These are phyloP conservation scores for Cynocephalus volans DNA, from an alignment of 2,113 vertebrate genomes.

Conservation along the genomic window DNA sequence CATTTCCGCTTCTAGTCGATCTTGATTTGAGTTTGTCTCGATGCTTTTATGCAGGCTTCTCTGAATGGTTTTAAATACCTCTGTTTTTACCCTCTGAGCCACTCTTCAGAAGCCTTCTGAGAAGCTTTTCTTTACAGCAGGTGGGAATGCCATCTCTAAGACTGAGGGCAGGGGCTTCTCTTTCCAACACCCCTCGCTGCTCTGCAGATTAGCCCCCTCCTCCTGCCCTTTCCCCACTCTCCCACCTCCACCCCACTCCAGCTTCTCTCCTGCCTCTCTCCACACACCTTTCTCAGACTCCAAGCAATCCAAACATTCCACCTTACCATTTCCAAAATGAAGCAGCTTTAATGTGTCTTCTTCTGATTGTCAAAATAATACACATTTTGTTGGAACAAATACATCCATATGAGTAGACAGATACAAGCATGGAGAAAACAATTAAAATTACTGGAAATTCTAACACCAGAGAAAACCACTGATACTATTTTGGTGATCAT, in stretches of 20 bases:
- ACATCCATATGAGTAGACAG: neutral
- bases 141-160: neutral
- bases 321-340: neutral
- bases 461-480: neutral
- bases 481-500: neutral
- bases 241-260: neutral
- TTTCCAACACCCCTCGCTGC: neutral
- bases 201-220: neutral
- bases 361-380: conserved; percentile 6
- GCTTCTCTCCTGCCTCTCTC: neutral
- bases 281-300: too few relatives aligned
- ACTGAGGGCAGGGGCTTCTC: neutral
- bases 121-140: neutral
- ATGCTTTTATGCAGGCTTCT: neutral
- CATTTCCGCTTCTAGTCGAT: conserved; percentile 54
- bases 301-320: neutral
- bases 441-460: conserved; percentile 20
- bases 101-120: conserved; percentile 30
- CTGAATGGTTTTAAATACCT: neutral
- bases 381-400: neutral
- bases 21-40: conserved; percentile 43
- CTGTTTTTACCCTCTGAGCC: neutral
- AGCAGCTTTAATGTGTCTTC: neutral
- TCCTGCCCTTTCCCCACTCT: neutral
- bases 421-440: neutral